A percentile compares a stretch with the other conserved stretches of the same genome.
These are phyloP conservation scores for Agrotis exclamationis DNA, from an alignment of 2,888 invertebrate species.

Conservation along the genomic window DNA sequence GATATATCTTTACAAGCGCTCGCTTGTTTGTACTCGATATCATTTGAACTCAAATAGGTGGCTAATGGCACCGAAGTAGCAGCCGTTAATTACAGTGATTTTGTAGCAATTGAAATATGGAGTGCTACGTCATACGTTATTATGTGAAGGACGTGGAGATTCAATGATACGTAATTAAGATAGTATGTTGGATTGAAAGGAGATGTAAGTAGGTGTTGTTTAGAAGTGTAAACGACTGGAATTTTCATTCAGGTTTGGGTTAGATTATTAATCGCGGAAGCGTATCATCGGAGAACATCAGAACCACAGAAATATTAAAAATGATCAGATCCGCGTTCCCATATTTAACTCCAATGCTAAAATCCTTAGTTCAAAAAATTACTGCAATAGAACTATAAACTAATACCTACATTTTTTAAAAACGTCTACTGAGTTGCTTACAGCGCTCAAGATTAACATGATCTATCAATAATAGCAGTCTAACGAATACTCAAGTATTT, in stretches of 20 bases:
- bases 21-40: slow-evolving; percentile 68
- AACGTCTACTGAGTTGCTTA: slow-evolving; percentile 28
- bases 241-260: neutral
- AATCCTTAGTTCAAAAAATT: neutral
- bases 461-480: slow-evolving; percentile 47
- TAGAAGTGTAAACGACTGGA: neutral
- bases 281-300: neutral
- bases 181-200: neutral
- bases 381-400: too few species aligned
- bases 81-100: slow-evolving; percentile 61
- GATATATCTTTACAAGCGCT: slow-evolving; percentile 69
- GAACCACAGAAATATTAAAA: too few species aligned
- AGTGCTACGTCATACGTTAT: slow-evolving; percentile 33
- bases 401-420: neutral
- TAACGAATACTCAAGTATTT: slow-evolving; percentile 72
- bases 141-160: slow-evolving; percentile 25
- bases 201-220: neutral
- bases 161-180: neutral
- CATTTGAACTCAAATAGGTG: slow-evolving; percentile 62
- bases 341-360: neutral
- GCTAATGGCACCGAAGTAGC: slow-evolving; percentile 62
- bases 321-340: neutral
- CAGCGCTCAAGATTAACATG: slow-evolving; percentile 42
- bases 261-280: neutral
- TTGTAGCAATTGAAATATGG: slow-evolving; percentile 40